Evolutionary conservation across 2,888 invertebrate species (phyloP).

Genomic region (Nomada hirtipes): DNA sequence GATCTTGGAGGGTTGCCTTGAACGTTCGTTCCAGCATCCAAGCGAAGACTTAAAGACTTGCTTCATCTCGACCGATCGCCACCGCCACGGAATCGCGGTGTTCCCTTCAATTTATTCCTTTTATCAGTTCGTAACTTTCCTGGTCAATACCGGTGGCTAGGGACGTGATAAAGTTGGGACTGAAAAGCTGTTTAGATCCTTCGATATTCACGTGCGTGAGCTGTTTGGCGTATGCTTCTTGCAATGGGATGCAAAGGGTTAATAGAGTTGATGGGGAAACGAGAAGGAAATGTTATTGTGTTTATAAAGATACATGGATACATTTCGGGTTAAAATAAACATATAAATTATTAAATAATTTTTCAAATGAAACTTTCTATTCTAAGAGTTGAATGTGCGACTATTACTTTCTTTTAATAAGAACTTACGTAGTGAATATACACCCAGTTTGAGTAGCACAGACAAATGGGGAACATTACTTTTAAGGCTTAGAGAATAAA

Average conservation of each 20-base stretch:
- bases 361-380: not conserved
- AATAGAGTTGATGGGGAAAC: not conserved
- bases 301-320: no score
- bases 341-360: no score
- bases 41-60: slow-evolving; percentile 61
- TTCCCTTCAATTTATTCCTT: slow-evolving; percentile 45
- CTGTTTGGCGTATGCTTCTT: not conserved
- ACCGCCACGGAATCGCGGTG: slow-evolving; percentile 19
- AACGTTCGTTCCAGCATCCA: slow-evolving; percentile 63
- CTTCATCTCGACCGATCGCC: slow-evolving; percentile 57
- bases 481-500: not conserved
- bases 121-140: slow-evolving; percentile 50
- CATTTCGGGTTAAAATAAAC: no score
- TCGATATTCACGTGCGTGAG: slow-evolving; percentile 21
- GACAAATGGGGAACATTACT: slow-evolving; percentile 5
- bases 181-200: slow-evolving; percentile 23
- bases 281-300: not conserved
- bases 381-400: not conserved
- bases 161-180: slow-evolving; percentile 47
- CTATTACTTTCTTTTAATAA: not conserved
- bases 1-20: slow-evolving; percentile 70
- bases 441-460: not conserved
- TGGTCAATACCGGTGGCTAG: slow-evolving; percentile 44
- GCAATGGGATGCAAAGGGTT: slow-evolving; percentile 35
- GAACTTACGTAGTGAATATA: not conserved